phyloP scores from a whole-genome alignment of 2,888 invertebrate genomes.

The Meta bourneti region DNA sequence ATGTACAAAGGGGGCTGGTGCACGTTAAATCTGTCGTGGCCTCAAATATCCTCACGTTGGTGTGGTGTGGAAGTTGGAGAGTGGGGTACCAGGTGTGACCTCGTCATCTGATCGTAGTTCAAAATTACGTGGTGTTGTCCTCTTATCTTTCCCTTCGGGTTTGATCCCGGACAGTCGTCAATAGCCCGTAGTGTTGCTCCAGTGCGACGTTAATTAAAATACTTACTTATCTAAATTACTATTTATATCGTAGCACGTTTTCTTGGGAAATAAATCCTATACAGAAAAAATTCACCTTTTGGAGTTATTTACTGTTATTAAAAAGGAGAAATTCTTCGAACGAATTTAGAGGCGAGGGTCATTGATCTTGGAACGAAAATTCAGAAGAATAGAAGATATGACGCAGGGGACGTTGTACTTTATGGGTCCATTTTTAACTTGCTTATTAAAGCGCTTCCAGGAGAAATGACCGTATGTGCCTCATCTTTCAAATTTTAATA shows the following conservation, averaged over 20 bases:
- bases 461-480: not conserved
- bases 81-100: too few relatives aligned
- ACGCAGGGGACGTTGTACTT: not conserved
- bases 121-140: too few relatives aligned
- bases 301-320: not conserved
- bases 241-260: not conserved
- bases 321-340: not conserved
- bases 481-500: not conserved
- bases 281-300: not conserved
- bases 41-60: too few relatives aligned
- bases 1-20: too few relatives aligned
- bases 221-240: too few relatives aligned
- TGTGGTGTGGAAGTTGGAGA: too few relatives aligned
- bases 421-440: not conserved
- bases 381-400: not conserved
- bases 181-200: too few relatives aligned
- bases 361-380: not conserved
- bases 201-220: too few relatives aligned
- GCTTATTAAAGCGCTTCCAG: not conserved
- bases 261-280: not conserved
- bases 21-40: too few relatives aligned
- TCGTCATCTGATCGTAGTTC: too few relatives aligned
- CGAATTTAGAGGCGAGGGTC: not conserved
- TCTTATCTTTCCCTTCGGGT: too few relatives aligned
- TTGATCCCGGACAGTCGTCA: too few relatives aligned